Evolutionary conservation across 2,888 invertebrate species (phyloP), one percentile per base, ranked within the genome.

Genomic region (Drepanosiphum platanoidis): DNA sequence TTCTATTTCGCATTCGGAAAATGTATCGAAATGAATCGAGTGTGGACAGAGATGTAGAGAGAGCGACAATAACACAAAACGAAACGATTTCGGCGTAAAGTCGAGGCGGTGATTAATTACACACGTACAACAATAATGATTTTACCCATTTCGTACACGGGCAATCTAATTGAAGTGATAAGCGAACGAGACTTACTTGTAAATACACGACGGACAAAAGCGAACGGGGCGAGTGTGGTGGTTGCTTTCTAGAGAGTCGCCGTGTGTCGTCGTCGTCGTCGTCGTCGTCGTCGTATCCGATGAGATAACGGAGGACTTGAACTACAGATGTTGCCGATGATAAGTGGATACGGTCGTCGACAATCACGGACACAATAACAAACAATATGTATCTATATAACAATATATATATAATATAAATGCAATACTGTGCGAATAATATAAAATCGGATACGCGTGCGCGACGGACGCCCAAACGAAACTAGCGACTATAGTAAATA

Each of bases 401-500:
- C 46, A 9, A 46, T 9, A 46, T 46, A 18, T 46, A 18, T 9
- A 46, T 15, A 15, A 46, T 46, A 46, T 15, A 46, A 46, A 46
- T 46, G 46, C 46, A 46, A 46, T 46, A 68, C 11, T 34, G 32
- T 68, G 11, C 3, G n/a, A 9, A 74, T 72, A 72, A 46, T 72
- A 74, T 58, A 22, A 36, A 74, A 61, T n/a, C 15, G 42, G 34
- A 71, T 71, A 72, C 81, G 72, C 71, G 81, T 32, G 61, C 71
- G 71, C 72, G 39, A 42, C 72, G 71, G 32, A 30, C 71, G 81
- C 58, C 71, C 39, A 61, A 72, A 72, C 71, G 81, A 61, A 61
- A 82, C 81, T 82, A 30, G 61, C 27, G n/a, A 64, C 64, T 27
- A 58, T 5, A 2, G 5, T 5, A 11, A 61, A 39, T 1, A 32